Percentiles rank a stretch among this genome's conserved stretches.
These are phyloP conservation scores for Theonella swinhoei DNA, from an alignment of 37 sponge, comb jelly and placozoan genomes.

Conservation along the genomic window DNA sequence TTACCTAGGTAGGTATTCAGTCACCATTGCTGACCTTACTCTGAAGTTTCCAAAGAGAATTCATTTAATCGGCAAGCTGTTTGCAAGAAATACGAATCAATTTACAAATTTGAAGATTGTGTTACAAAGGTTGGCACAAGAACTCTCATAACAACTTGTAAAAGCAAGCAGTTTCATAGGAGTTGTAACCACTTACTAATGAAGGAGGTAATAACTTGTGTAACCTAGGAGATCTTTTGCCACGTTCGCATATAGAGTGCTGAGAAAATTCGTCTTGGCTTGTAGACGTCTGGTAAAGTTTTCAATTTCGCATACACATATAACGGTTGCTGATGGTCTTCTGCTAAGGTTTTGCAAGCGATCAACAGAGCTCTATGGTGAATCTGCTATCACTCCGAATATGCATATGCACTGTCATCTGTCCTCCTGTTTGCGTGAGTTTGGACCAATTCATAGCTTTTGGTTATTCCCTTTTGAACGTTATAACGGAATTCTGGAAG, in stretches of 20 bases:
- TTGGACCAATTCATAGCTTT: slow-evolving; percentile 26
- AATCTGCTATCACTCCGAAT: slow-evolving; percentile 25
- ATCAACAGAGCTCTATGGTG: slow-evolving; percentile 20
- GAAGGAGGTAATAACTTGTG: slow-evolving; percentile 9
- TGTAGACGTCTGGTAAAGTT: background rate
- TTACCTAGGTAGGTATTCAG: too few species aligned
- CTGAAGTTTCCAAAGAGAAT: too few species aligned
- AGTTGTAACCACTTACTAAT: slow-evolving; percentile 14
- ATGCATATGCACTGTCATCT: slow-evolving; percentile 63
- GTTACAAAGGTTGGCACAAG: too few species aligned
- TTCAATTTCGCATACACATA: slow-evolving; percentile 5
- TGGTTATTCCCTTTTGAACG: slow-evolving; percentile 54
- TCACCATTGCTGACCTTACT: too few species aligned
- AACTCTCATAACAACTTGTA: too few species aligned
- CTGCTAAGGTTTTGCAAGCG: slow-evolving; percentile 27
- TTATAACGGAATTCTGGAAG: slow-evolving; percentile 38
- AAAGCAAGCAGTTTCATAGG: slow-evolving; percentile 4
- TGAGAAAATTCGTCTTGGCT: slow-evolving; percentile 37
- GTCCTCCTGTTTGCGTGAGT: slow-evolving; percentile 24
- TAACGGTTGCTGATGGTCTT: slow-evolving; percentile 22
- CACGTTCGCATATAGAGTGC: too few species aligned
- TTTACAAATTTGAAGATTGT: too few species aligned
- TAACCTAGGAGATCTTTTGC: too few species aligned
- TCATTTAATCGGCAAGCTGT: too few species aligned
- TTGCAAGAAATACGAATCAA: too few species aligned